Evolutionary conservation across 2,113 vertebrate species (phyloP).

Genomic region (Toxotes chatareus): DNA sequence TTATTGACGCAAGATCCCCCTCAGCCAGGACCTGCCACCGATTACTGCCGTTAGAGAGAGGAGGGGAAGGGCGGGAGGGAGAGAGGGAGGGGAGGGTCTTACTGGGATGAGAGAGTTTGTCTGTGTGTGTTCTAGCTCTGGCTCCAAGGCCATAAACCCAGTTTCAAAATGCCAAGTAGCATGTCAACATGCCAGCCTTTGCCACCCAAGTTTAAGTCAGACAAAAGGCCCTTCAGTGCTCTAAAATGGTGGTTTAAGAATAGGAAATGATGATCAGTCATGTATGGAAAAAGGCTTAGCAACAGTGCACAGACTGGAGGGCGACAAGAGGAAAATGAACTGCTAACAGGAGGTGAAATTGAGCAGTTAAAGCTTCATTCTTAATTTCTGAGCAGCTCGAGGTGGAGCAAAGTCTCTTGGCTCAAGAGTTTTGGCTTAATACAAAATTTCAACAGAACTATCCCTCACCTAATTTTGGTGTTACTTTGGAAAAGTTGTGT

Average conservation of each 20-base stretch:
- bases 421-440: conserved; percentile 15
- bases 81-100: conserved; percentile 19
- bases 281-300: conserved; percentile 54
- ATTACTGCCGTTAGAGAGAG: conserved; percentile 73
- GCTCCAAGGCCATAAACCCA: conserved; percentile 77
- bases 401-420: conserved; percentile 31
- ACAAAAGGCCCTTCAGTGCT: conserved; percentile 70
- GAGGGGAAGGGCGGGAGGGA: conserved; percentile 1
- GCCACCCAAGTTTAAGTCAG: conserved; percentile 74
- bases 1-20: conserved; percentile 82
- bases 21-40: conserved; percentile 74
- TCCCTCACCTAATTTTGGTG: background rate
- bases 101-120: conserved; percentile 62
- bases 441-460: conserved; percentile 7
- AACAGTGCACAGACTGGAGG: conserved; percentile 45
- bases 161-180: conserved; percentile 76
- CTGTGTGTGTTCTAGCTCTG: conserved; percentile 69
- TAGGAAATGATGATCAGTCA: conserved; percentile 70
- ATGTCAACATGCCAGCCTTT: conserved; percentile 73
- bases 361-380: conserved; percentile 48
- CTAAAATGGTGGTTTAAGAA: conserved; percentile 60
- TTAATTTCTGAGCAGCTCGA: conserved; percentile 24
- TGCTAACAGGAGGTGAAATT: conserved; percentile 47
- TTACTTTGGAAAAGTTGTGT: background rate
- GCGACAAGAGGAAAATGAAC: conserved; percentile 51